These are phyloP conservation scores for Phylloscopus whistleri DNA, from an alignment of 2,113 vertebrate genomes.

Conservation along the genomic window DNA sequence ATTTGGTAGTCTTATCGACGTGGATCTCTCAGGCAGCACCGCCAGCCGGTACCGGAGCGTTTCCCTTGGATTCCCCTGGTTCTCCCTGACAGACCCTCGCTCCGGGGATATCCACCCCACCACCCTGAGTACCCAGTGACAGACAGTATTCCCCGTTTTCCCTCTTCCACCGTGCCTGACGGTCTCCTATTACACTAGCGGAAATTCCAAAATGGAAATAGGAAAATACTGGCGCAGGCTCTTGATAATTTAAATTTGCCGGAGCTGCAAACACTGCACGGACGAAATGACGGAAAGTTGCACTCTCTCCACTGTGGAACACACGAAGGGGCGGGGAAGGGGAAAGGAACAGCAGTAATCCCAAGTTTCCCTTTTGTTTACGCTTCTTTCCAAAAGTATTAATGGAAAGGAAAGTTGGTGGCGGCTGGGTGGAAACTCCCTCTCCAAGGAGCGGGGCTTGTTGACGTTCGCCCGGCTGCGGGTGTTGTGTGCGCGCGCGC, in stretches of 20 bases:
- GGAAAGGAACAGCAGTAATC: neutral
- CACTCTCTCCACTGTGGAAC: neutral
- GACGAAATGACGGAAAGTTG: neutral
- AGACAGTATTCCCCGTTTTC: neutral
- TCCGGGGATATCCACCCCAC: neutral
- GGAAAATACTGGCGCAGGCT: neutral
- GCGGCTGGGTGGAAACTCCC: constrained; percentile 69
- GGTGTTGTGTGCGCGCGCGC: neutral
- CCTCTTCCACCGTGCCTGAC: neutral
- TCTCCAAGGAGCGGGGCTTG: constrained; percentile 51
- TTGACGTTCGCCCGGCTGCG: neutral
- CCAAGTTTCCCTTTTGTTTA: constrained; percentile 14
- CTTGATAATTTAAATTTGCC: neutral
- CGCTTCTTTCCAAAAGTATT: neutral
- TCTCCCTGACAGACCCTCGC: neutral
- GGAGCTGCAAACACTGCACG: neutral
- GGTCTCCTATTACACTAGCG: neutral
- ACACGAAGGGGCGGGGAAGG: neutral
- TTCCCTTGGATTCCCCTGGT: neutral
- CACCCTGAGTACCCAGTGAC: rapidly evolving
- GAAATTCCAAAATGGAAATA: neutral
- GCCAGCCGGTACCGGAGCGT: neutral
- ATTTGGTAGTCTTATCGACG: neutral
- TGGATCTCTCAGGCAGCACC: neutral
- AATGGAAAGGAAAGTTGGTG: constrained; percentile 43